Conservation (phyloP, 1,140 invertebrate species). For the Pogonomyrmex californicus region DNA sequence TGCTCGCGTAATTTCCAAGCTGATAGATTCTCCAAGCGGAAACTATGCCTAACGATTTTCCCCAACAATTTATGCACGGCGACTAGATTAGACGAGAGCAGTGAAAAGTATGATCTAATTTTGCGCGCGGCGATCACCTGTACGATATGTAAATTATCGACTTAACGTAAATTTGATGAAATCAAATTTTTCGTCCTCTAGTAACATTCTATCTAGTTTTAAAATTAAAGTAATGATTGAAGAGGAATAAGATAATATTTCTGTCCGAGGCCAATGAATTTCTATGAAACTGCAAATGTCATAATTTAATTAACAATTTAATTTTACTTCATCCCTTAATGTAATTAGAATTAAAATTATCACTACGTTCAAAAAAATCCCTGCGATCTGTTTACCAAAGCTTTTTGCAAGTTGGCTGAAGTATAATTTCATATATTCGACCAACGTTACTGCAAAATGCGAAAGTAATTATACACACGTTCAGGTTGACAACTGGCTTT, state of each 20-base stretch:
- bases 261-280: not conserved
- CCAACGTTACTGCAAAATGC: constrained; percentile 15
- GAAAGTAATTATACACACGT: constrained; percentile 60
- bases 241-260: constrained; percentile 6
- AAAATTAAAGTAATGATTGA: constrained; percentile 49
- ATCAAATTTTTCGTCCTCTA: not conserved
- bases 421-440: constrained; percentile 56
- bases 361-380: constrained; percentile 34
- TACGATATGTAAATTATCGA: constrained; percentile 40
- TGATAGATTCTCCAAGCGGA: constrained; percentile 41
- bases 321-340: constrained; percentile 58
- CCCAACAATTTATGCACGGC: constrained; percentile 70
- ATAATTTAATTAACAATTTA: constrained; percentile 69
- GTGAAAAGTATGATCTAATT: constrained; percentile 66
- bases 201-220: not conserved
- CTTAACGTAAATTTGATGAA: constrained; percentile 50
- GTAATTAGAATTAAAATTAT: constrained; percentile 62
- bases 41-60: constrained; percentile 75
- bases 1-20: constrained; percentile 67
- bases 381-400: constrained; percentile 19
- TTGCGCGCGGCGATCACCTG: constrained; percentile 32
- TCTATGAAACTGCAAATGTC: constrained; percentile 17
- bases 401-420: not conserved
- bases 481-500: constrained; percentile 29
- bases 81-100: constrained; percentile 53